Evolutionary conservation across 1,140 invertebrate genomes (phyloP).

Genomic region (Zaprionus gabonicus): DNA sequence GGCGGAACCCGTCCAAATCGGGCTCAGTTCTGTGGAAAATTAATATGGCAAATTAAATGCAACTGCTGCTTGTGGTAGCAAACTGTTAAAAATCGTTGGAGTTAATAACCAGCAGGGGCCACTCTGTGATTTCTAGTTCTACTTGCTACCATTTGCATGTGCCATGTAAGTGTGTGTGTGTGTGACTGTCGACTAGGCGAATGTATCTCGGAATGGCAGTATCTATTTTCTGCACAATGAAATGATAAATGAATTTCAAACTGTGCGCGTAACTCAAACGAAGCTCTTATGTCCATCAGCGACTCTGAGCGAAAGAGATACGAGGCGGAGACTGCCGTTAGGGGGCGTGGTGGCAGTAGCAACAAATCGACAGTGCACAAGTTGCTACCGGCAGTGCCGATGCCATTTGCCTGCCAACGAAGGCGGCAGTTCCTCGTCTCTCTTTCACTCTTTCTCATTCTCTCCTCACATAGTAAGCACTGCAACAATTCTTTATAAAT

Average conservation of each 20-base stretch:
- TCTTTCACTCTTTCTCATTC: neutral
- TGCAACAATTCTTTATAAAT: conserved; percentile 35
- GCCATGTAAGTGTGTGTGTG: conserved; percentile 6
- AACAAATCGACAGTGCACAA: conserved; percentile 36
- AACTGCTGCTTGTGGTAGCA: conserved; percentile 47
- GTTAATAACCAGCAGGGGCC: conserved; percentile 63
- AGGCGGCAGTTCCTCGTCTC: conserved; percentile 2
- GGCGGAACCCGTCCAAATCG: neutral
- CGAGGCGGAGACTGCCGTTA: neutral
- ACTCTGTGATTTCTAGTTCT: conserved; percentile 33
- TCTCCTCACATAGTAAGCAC: conserved; percentile 24
- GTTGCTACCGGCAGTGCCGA: conserved; percentile 34
- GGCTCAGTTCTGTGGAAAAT: conserved; percentile 47
- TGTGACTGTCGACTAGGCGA: conserved; percentile 24
- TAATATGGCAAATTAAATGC: conserved; percentile 69
- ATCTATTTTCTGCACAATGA: conserved; percentile 67
- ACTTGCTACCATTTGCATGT: conserved; percentile 57
- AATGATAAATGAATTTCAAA: conserved; percentile 79
- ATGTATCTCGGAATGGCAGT: conserved; percentile 37
- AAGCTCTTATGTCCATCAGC: conserved; percentile 58
- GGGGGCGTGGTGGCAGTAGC: conserved; percentile 17
- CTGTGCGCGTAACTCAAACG: conserved; percentile 73
- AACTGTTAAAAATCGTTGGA: conserved; percentile 61
- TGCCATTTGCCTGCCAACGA: conserved; percentile 18
- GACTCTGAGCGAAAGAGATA: neutral